Base-by-base conservation (phyloP, 2,113 vertebrate genomes). In the Tychaedon coryphoeus region DNA sequence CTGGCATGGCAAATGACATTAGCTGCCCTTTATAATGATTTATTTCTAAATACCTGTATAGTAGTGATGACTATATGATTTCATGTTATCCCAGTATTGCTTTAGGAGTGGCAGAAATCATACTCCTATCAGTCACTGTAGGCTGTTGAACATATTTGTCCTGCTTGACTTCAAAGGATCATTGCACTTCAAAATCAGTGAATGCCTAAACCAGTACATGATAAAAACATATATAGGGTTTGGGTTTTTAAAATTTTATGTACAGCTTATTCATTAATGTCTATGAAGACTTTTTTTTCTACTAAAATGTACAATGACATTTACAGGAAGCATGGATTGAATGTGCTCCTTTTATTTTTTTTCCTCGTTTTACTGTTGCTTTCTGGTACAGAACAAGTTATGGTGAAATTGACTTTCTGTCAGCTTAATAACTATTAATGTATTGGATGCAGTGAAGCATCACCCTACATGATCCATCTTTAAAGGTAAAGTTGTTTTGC, bases 341-440 rank as follows among this genome's bases (percentile, higher is more conserved):
- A 34, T 76, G 53, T 64, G 43, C 25, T 86, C 6, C 19, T 40
- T 84, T 25, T 25, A 26, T 45, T 51, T 51, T 42, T 57, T n/a
- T 38, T 56, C 45, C 31, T 16, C 51, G 2, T 83, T 95, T 92
- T 67, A 82, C 25, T 94, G 43, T 94, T 97, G 61, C 79, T 96
- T 97, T 93, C 92, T 95, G 84, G 82, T 74, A 92, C 76, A 96
- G 91, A 96, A 90, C 72, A 94, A 95, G 84, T 95, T 97, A 96
- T 88, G 76, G 81, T 94, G 91, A 96, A 97, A 97, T 95, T 97
- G 97, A 95, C 92, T 98, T 98, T 97, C 94, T 96, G 95, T 97
- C 98, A 97, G n/a, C 74, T 95, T 97, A 98, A 97, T 97, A 97
- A 96, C 97, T 98, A 97, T 96, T 98, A 97, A 98, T 97, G 88